Percentiles rank a stretch among this genome's conserved stretches.
Conservation (phyloP, 2,113 vertebrate genomes). For the Syngnathus typhle region DNA sequence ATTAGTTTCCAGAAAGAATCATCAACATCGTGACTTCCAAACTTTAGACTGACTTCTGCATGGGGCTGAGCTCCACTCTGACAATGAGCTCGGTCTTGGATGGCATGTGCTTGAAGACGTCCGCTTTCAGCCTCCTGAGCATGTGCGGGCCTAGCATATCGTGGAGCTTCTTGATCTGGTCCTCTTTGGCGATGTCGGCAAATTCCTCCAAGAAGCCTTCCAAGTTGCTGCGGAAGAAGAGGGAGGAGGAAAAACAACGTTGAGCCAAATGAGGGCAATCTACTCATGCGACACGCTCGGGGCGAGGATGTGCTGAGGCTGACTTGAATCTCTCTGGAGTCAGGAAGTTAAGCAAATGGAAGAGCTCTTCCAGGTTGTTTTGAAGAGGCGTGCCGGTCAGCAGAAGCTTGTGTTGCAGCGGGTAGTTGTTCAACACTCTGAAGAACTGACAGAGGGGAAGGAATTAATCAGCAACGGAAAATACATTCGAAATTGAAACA, state of each 20-base stretch:
- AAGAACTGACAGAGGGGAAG: constrained; percentile 79
- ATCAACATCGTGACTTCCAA: background rate
- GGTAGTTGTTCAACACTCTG: constrained; percentile 90
- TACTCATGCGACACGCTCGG: background rate
- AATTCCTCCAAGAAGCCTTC: constrained; percentile 97
- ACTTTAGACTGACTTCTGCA: constrained; percentile 85
- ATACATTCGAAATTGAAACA: background rate
- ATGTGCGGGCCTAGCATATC: constrained; percentile 97
- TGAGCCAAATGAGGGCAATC: background rate
- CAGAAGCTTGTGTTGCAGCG: constrained; percentile 91
- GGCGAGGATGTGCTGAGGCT: constrained; percentile 73
- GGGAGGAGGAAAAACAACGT: background rate
- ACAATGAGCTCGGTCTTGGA: constrained; percentile 96
- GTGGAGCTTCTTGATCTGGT: constrained; percentile 98
- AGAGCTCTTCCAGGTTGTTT: constrained; percentile 95
- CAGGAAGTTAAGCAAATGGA: constrained; percentile 94
- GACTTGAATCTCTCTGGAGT: constrained; percentile 94
- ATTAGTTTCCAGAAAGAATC: background rate
- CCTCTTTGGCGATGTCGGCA: constrained; percentile 97
- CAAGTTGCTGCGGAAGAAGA: constrained; percentile 77
- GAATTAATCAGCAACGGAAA: background rate
- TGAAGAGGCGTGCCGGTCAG: constrained; percentile 94
- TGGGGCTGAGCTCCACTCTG: constrained; percentile 90
- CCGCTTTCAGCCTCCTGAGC: constrained; percentile 93
- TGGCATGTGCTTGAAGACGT: constrained; percentile 98